These are phyloP conservation scores for Phorcus lineatus DNA, from an alignment of 2,888 invertebrate genomes.

Conservation along the genomic window DNA sequence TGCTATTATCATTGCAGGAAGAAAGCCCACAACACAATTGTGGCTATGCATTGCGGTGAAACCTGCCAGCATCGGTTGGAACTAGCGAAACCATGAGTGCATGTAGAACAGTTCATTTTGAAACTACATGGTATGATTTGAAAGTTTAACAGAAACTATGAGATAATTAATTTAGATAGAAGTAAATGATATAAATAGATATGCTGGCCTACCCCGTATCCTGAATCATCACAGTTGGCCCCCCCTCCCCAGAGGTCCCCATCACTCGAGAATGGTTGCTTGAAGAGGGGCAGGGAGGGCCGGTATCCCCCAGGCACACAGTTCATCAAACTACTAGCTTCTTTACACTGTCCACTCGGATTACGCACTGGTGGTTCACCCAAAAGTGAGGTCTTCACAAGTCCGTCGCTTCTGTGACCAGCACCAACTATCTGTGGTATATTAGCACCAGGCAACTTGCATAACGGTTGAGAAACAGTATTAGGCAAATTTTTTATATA, in stretches of 20 bases:
- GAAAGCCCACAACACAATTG: too few relatives aligned
- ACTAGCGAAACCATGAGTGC: too few relatives aligned
- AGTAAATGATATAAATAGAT: too few relatives aligned
- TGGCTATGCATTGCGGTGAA: too few relatives aligned
- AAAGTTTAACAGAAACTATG: too few relatives aligned
- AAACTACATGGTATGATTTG: too few relatives aligned
- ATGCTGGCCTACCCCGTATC: slow-evolving; percentile 21
- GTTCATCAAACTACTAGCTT: not conserved
- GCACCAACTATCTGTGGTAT: slow-evolving; percentile 13
- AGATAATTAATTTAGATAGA: too few relatives aligned
- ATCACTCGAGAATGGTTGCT: not conserved
- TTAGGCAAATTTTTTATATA: not conserved
- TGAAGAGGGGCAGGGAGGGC: not conserved
- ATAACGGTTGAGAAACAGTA: too few relatives aligned
- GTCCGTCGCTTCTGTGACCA: not conserved
- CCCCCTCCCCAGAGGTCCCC: not conserved
- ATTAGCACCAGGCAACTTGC: not conserved
- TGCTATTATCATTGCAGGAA: too few relatives aligned
- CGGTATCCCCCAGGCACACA: not conserved
- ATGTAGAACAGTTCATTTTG: too few relatives aligned
- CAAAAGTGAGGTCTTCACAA: slow-evolving; percentile 12
- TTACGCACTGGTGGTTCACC: slow-evolving; percentile 31
- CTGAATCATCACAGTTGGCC: slow-evolving; percentile 18
- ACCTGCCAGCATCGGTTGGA: too few relatives aligned
- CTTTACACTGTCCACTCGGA: not conserved